Base-by-base conservation (phyloP, 2,113 vertebrate genomes). In the Brienomyrus brachyistius region DNA sequence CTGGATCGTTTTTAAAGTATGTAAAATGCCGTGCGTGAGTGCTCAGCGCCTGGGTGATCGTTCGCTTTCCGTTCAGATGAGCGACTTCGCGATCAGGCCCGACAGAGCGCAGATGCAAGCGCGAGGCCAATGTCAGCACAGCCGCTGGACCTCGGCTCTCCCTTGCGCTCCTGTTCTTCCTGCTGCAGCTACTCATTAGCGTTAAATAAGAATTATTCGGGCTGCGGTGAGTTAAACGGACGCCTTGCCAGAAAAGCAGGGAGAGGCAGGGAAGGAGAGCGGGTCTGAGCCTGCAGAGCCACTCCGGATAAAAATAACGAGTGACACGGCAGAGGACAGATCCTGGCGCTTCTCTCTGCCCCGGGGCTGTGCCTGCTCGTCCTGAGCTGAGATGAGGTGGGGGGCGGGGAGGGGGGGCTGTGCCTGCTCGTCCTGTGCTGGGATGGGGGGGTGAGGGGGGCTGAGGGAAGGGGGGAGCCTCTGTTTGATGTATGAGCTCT, bases 251-350 rank as follows among this genome's bases (percentile, higher is more conserved):
- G 94, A 92, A 92, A 89, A 54, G 10, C 82, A 19, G 19, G 50
- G 50, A 90, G 35, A 59, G 56, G 87, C 23, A 10, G 87, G 54
- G 56, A 59, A 62, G 62, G 56, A 85, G 31, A 62, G 89, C 35
- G 95, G 93, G 94, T 95, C 93, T 91, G 94, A 96, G 94, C 40
- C 40, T 40, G 40, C 1, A 40, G 40, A 40, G 40, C 92, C 51
- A 95, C 95, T 95, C 93, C 92, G 93, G 97, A 97, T 97, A 97
- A 98, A 98, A 98, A 98, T 96, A 97, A 96, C 94, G 94, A 96
- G 96, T 96, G 95, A 94, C 94, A 94, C 91, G 91, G 96, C 89
- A 91, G 96, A 96, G 97, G 97, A 95, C 95, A 91, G 96, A 96
- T 94, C 94, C 91, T 93, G 89, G 93, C 92, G 92, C 94, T 94